Base-by-base conservation (phyloP, 53 echinoderm and acorn worm species). In the Astropecten irregularis region DNA sequence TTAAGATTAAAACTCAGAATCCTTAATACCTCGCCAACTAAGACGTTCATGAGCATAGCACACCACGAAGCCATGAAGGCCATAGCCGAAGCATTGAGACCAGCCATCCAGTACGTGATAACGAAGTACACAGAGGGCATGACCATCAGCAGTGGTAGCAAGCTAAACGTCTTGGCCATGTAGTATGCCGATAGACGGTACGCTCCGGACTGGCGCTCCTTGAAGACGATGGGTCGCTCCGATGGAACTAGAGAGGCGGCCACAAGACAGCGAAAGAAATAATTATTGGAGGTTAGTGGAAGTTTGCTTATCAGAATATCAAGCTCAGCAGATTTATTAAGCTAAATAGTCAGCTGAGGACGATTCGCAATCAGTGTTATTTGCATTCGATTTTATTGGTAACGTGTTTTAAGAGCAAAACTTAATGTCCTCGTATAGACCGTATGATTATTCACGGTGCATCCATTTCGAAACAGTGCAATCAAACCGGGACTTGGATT, bases 121-220 rank as follows among this genome's bases (percentile, higher is more conserved):
- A 63, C 56, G 42, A 81, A 67, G 16, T 82, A 88, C 30, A 89
- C 61, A 35, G 86, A 84, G 0, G 95, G 95, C 69, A 95, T 82
- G 35, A 92, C 53, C 32, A 95, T 58, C 15, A 88, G 57, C 22
- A 95, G 29, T 4, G 95, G 95, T 47, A 95, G 69, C 68, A 92
- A 92, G 40, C 95, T 92, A 5, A 90, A 61, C 68, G 92, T 88
- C 90, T 95, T 95, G 16, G 95, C 88, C 49, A 92, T 52, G 59
- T 92, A 95, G 55, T 95, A 95, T 46, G 92, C 85, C 20, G 95
- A 95, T 4, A 95, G 90, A 18, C 92, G 88, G 44, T 92, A 95
- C 21, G 88, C 85, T 48, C 95, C 95, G 0, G 92, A 79, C 27
- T 90, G 71, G 0, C 92, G 81, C 72, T 92, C 95, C 66, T 92